These are phyloP conservation scores for Elysia crispata DNA, from an alignment of 2,888 invertebrate genomes.

Conservation along the genomic window DNA sequence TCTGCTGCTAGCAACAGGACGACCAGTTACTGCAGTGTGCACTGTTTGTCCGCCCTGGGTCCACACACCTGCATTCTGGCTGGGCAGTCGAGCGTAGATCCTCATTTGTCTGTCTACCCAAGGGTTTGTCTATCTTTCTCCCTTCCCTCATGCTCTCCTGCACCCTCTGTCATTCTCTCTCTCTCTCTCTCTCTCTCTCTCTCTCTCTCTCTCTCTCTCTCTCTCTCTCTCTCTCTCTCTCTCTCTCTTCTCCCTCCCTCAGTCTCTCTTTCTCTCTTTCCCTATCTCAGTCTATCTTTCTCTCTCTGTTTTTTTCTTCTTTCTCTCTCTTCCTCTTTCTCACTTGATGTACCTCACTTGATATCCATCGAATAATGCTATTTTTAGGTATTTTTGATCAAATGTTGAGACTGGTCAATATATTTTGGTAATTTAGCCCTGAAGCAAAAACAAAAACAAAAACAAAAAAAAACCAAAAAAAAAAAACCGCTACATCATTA, in stretches of 20 bases:
- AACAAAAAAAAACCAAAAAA: too few relatives aligned
- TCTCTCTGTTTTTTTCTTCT: constrained; percentile 1
- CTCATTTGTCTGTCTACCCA: neutral
- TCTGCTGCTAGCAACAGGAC: too few relatives aligned
- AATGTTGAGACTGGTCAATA: too few relatives aligned
- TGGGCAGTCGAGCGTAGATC: too few relatives aligned
- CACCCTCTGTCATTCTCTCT: constrained; percentile 6
- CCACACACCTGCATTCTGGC: too few relatives aligned
- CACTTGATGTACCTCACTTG: too few relatives aligned
- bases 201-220: neutral
- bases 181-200: constrained; percentile 10
- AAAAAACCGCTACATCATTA: too few relatives aligned
- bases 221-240: neutral
- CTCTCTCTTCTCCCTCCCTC: neutral
- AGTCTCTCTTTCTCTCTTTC: neutral
- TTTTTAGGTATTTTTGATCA: neutral
- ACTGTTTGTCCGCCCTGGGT: too few relatives aligned
- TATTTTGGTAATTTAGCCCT: too few relatives aligned
- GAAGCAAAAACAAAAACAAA: too few relatives aligned
- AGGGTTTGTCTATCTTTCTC: constrained; percentile 15
- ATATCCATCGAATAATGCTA: neutral
- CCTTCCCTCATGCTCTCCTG: neutral
- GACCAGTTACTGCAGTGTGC: constrained; percentile 14
- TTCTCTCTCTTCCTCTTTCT: neutral
- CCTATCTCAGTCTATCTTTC: neutral